phyloP scores from a whole-genome alignment of 1,140 invertebrate genomes.

The Thaumatotibia leucotreta region DNA sequence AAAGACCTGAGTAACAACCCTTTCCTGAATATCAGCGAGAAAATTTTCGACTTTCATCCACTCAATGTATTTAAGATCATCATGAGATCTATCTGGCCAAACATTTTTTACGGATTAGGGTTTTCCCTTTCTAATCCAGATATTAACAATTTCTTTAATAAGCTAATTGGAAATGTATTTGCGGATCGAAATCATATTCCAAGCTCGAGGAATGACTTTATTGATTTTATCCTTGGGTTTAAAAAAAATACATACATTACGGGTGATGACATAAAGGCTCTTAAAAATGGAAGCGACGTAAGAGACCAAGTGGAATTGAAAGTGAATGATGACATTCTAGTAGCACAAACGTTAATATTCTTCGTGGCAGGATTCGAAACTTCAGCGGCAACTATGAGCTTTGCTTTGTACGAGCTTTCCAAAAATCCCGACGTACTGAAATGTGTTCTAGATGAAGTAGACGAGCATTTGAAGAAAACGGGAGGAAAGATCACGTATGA shows the following conservation, averaged over 20 bases:
- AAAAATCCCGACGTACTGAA: constrained; percentile 65
- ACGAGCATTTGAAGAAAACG: too few species aligned
- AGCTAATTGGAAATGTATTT: too few species aligned
- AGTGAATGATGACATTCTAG: too few species aligned
- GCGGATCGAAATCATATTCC: too few species aligned
- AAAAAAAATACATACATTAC: constrained; percentile 18
- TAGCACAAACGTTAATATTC: too few species aligned
- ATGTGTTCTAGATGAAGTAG: constrained; percentile 60
- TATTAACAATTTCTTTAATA: constrained; percentile 18
- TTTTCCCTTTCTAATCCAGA: constrained; percentile 8
- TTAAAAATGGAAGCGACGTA: constrained; percentile 13
- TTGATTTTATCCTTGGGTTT: too few species aligned
- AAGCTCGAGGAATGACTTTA: too few species aligned
- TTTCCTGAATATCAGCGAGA: too few species aligned
- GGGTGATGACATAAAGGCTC: constrained; percentile 26
- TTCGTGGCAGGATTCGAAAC: constrained; percentile 77
- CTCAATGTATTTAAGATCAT: constrained; percentile 7
- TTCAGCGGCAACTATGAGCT: constrained; percentile 63
- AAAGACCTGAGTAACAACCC: too few species aligned
- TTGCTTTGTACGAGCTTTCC: constrained; percentile 76
- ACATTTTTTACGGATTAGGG: constrained; percentile 25
- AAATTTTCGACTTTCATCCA: too few species aligned
- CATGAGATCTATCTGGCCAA: constrained; percentile 21
- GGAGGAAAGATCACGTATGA: too few species aligned
- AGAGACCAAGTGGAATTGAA: constrained; percentile 15